These are phyloP conservation scores for Tribolium freemani DNA, from an alignment of 2,888 invertebrate species.

Conservation along the genomic window DNA sequence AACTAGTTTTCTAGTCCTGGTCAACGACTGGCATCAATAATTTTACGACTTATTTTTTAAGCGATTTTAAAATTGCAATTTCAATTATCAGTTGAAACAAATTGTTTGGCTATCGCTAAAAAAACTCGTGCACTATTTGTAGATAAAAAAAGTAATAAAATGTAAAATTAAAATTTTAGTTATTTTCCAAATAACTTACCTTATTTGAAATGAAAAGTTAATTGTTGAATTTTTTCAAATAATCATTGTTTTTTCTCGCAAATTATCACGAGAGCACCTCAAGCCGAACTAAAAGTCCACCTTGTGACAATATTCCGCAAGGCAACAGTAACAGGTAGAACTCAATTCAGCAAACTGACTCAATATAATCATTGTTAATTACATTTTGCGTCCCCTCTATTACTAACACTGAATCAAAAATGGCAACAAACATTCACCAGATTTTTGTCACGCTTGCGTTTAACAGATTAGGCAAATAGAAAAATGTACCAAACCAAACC, in stretches of 20 bases:
- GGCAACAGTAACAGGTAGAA: slow-evolving; percentile 42
- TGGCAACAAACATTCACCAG: slow-evolving; percentile 7
- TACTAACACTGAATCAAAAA: slow-evolving; percentile 19
- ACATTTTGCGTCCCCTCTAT: slow-evolving; percentile 39
- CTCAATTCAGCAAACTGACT: slow-evolving; percentile 39
- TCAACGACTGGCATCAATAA: neutral
- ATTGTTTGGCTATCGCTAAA: neutral
- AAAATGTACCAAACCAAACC: neutral
- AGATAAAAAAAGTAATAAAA: no score
- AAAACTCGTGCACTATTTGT: no score
- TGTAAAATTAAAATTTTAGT: neutral
- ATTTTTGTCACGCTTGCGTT: neutral
- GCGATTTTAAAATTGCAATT: neutral
- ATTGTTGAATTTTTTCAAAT: neutral
- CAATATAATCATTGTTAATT: slow-evolving; percentile 37
- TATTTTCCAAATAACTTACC: neutral
- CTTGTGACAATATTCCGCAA: slow-evolving; percentile 17
- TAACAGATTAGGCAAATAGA: neutral
- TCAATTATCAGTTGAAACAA: neutral
- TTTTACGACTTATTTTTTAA: neutral
- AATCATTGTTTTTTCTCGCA: neutral
- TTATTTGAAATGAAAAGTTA: neutral
- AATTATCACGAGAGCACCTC: neutral
- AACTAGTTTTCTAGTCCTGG: neutral
- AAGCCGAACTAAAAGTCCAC: slow-evolving; percentile 5